These are phyloP conservation scores for Anthopleura sola DNA, from an alignment of 64 coral and sea anemone species.

Conservation along the genomic window DNA sequence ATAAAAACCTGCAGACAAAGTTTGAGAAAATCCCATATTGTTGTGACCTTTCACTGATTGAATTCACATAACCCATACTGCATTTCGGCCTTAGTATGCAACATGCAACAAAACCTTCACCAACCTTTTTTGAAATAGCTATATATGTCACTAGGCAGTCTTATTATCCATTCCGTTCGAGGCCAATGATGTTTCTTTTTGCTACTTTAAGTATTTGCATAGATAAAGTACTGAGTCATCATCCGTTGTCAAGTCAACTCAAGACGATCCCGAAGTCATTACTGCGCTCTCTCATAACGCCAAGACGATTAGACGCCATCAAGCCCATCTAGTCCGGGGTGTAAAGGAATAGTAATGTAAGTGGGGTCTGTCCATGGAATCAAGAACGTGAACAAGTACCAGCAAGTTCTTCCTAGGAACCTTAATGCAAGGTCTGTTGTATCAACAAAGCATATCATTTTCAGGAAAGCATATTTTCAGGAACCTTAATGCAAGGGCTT, in stretches of 20 bases:
- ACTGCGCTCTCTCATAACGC: not conserved
- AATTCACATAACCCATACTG: too few relatives aligned
- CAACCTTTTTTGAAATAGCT: too few relatives aligned
- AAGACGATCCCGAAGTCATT: conserved; percentile 4
- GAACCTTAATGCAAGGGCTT: not conserved
- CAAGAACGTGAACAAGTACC: too few relatives aligned
- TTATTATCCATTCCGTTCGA: too few relatives aligned
- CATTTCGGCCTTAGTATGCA: too few relatives aligned
- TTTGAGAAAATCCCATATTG: too few relatives aligned
- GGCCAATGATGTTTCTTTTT: too few relatives aligned
- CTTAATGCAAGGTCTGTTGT: not conserved
- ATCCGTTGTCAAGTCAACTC: not conserved
- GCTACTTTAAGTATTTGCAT: not conserved
- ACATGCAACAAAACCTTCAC: too few relatives aligned
- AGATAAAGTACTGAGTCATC: not conserved
- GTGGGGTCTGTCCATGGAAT: not conserved
- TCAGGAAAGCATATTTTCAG: not conserved
- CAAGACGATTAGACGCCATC: not conserved
- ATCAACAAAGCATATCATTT: not conserved
- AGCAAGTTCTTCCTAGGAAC: not conserved
- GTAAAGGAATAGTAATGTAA: not conserved
- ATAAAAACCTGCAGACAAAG: too few relatives aligned
- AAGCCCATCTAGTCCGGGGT: not conserved
- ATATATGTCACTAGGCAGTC: too few relatives aligned
- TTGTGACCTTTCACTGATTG: too few relatives aligned